Evolutionary conservation across 1,140 invertebrate species (phyloP).

Genomic region (Hesperophylax magnus): DNA sequence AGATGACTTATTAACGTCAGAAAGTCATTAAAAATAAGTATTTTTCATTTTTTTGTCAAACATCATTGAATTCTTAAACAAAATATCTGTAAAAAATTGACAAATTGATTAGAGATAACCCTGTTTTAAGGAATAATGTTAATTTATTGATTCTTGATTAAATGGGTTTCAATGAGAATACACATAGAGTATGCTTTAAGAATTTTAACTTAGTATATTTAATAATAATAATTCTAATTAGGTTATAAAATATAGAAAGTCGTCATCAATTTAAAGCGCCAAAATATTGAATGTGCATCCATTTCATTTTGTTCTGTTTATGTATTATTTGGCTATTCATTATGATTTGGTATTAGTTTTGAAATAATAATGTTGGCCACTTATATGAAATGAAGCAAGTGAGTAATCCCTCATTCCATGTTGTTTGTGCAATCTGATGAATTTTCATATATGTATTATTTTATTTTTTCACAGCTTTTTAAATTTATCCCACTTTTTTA

Average conservation of each 20-base stretch:
- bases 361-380: background rate
- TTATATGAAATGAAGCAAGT: slow-evolving; percentile 3
- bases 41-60: background rate
- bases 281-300: slow-evolving; percentile 19
- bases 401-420: background rate
- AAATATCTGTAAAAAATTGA: background rate
- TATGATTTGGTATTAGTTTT: background rate
- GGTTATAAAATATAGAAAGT: slow-evolving; percentile 3
- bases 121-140: slow-evolving; percentile 5
- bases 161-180: background rate
- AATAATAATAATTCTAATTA: slow-evolving; percentile 18
- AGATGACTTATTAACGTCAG: too few relatives aligned
- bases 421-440: background rate
- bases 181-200: slow-evolving; percentile 11
- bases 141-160: slow-evolving; percentile 9
- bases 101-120: background rate
- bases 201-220: slow-evolving; percentile 13
- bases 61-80: background rate
- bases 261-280: background rate
- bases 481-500: too few relatives aligned
- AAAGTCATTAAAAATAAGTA: background rate
- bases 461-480: too few relatives aligned
- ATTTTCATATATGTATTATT: background rate
- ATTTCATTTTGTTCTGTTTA: background rate
- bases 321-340: background rate